These are phyloP conservation scores for Campopleginae sp. DNA, from an alignment of 2,888 invertebrate genomes.

Conservation along the genomic window DNA sequence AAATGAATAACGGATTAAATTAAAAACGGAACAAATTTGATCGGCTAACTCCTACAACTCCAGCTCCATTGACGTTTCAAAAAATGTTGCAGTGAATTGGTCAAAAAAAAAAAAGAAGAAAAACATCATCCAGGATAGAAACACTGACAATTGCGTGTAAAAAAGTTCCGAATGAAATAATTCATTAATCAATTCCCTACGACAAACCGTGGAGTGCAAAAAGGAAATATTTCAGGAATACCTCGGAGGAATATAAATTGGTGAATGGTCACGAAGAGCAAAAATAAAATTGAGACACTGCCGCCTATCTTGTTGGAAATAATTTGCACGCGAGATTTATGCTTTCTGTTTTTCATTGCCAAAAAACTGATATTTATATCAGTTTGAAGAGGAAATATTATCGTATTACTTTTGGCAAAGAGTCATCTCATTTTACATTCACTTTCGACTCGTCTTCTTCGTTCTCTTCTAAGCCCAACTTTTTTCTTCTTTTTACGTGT, in stretches of 20 bases:
- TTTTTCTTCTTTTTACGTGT: constrained; percentile 33
- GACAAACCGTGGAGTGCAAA: background rate
- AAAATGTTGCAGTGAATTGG: constrained; percentile 33
- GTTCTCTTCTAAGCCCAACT: constrained; percentile 8
- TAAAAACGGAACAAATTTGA: background rate
- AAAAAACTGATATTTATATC: background rate
- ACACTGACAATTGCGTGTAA: constrained; percentile 18
- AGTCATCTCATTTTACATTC: constrained; percentile 45
- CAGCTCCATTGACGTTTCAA: background rate
- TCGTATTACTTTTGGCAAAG: constrained; percentile 41
- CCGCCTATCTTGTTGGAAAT: background rate
- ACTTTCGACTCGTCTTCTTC: constrained; percentile 13
- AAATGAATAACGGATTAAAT: constrained; percentile 11
- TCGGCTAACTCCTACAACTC: background rate
- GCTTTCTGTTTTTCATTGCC: constrained; percentile 3
- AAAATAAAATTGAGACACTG: background rate
- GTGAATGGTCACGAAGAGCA: constrained; percentile 23
- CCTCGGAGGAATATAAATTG: constrained; percentile 16
- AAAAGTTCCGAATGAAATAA: background rate
- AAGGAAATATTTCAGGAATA: constrained; percentile 12
- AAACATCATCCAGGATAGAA: background rate
- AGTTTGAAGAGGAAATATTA: constrained; percentile 8
- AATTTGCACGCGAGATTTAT: constrained; percentile 19
- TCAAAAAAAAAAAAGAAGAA: background rate
- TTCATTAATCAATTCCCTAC: background rate